Conservation (phyloP, 2,888 invertebrate genomes). For the Alloscopus bannaensis region DNA sequence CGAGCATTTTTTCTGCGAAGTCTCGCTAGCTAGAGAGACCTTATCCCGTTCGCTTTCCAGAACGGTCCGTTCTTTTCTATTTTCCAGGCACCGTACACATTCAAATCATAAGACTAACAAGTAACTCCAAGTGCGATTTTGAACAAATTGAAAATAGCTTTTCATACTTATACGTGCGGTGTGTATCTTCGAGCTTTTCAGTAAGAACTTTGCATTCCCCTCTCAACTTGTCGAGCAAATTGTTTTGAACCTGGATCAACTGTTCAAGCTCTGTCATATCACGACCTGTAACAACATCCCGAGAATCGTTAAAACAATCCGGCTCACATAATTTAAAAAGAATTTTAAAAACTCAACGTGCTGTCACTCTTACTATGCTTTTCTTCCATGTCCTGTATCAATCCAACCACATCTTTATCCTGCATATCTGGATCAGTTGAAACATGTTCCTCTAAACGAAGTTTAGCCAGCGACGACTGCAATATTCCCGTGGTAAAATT, state of each 20-base stretch:
- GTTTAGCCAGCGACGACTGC: constrained; percentile 76
- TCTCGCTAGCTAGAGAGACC: constrained; percentile 80
- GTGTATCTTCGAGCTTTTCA: constrained; percentile 91
- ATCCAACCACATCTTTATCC: constrained; percentile 84
- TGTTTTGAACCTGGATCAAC: constrained; percentile 93
- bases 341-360: neutral
- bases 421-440: constrained; percentile 55
- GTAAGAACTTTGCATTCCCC: constrained; percentile 92
- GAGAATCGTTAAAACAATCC: too few species aligned
- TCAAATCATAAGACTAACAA: neutral
- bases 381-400: constrained; percentile 87
- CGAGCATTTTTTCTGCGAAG: constrained; percentile 80
- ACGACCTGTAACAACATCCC: constrained; percentile 86
- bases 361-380: constrained; percentile 84
- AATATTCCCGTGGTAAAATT: constrained; percentile 19
- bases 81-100: constrained; percentile 76
- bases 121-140: too few species aligned
- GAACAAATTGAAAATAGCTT: too few species aligned
- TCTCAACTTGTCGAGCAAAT: constrained; percentile 94
- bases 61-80: constrained; percentile 79
- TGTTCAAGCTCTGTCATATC: constrained; percentile 92
- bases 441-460: constrained; percentile 72
- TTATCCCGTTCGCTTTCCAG: constrained; percentile 81
- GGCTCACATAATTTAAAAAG: neutral
- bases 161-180: constrained; percentile 91